phyloP scores from a whole-genome alignment of 2,113 vertebrate genomes.

The Tautogolabrus adspersus region DNA sequence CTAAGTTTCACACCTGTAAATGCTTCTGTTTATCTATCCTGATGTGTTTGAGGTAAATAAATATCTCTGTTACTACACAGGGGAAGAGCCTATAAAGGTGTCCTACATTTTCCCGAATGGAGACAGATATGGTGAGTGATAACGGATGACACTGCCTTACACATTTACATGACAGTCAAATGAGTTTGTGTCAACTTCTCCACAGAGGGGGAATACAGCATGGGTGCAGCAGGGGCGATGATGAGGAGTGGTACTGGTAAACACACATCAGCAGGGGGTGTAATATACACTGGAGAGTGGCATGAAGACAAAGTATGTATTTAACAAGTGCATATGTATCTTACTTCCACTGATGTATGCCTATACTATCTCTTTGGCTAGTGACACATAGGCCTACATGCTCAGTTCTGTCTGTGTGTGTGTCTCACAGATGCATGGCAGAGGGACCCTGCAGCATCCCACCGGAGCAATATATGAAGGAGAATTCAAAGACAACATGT shows the following conservation, averaged over 20 bases:
- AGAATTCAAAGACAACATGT: slow-evolving; percentile 88
- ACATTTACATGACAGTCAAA: background rate
- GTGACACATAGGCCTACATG: background rate
- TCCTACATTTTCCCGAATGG: slow-evolving; percentile 86
- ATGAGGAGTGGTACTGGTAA: slow-evolving; percentile 83
- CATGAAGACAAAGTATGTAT: slow-evolving; percentile 84
- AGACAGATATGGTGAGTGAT: slow-evolving; percentile 85
- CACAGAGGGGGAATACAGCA: slow-evolving; percentile 84
- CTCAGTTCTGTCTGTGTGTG: background rate
- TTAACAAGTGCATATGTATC: background rate
- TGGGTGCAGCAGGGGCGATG: slow-evolving; percentile 72
- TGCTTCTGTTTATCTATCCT: background rate
- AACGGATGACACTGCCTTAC: background rate
- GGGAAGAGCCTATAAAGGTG: slow-evolving; percentile 59
- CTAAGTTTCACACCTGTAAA: background rate
- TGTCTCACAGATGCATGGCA: slow-evolving; percentile 85
- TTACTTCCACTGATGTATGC: background rate
- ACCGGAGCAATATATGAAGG: slow-evolving; percentile 89
- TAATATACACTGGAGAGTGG: slow-evolving; percentile 85
- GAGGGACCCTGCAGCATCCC: slow-evolving; percentile 84
- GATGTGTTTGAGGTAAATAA: background rate
- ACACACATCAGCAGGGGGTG: slow-evolving; percentile 79
- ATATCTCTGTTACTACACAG: slow-evolving; percentile 66
- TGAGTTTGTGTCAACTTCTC: background rate
- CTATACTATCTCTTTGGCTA: background rate